These are phyloP conservation scores for Nymphalis urticae DNA, from an alignment of 2,888 invertebrate genomes.

Conservation along the genomic window DNA sequence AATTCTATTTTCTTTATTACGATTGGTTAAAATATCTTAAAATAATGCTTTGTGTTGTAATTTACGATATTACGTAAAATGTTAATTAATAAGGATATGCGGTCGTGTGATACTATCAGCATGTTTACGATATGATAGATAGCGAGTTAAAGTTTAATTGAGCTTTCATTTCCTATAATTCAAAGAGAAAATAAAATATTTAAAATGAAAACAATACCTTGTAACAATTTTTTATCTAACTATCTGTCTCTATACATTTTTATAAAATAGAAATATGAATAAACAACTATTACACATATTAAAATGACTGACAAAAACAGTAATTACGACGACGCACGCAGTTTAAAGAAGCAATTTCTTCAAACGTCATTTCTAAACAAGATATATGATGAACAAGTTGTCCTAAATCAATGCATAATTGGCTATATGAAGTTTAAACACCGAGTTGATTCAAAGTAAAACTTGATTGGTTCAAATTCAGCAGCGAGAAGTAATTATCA, in stretches of 20 bases:
- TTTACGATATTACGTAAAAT: too few relatives aligned
- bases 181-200: slow-evolving; percentile 1
- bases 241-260: too few relatives aligned
- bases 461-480: slow-evolving; percentile 27
- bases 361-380: slow-evolving; percentile 7
- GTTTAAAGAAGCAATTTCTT: slow-evolving; percentile 1
- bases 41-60: too few relatives aligned
- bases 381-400: slow-evolving; percentile 13
- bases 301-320: slow-evolving; percentile 2
- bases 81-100: too few relatives aligned
- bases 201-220: neutral
- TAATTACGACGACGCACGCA: neutral
- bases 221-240: neutral
- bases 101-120: neutral
- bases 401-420: slow-evolving; percentile 21
- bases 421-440: neutral
- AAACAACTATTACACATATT: neutral
- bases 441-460: slow-evolving; percentile 22
- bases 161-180: slow-evolving; percentile 9
- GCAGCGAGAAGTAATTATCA: slow-evolving; percentile 38
- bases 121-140: neutral
- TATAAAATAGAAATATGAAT: too few relatives aligned
- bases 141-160: too few relatives aligned
- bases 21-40: too few relatives aligned
- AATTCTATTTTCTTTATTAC: neutral